Base-by-base conservation (phyloP, 2,113 vertebrate genomes). In the Misgurnus mizolepis region DNA sequence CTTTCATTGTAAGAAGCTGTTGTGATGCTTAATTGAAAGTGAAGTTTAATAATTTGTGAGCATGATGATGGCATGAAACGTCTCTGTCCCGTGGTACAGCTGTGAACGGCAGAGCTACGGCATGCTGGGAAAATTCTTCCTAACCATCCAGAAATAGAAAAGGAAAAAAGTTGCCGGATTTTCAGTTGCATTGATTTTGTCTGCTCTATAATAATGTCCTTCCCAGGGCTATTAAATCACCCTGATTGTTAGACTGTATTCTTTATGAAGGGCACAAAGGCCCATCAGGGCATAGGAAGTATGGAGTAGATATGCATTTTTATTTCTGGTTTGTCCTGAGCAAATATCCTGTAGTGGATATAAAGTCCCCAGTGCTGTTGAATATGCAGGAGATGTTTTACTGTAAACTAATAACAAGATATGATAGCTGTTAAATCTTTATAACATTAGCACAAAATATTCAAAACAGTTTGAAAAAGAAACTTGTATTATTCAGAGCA, bases 1-100 rank as follows among this genome's bases (percentile, higher is more conserved):
- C 85, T 78, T 81, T 83, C 64, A 73, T 86, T 86, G 85, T 89
- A 89, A 90, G 80, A 80, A 87, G 83, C 85, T 62, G 84, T 87
- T 83, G 83, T 80, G 81, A 55, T 66, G 81, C 88, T 88, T 90
- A 88, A 92, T 92, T 90, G 90, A 90, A 91, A 89, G 85, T 84
- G 90, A 90, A 89, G 85, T 87, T 87, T 87, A 90, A 89, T 90
- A 85, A 90, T 90, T 90, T 88, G 80, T 87, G 85, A 43, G 85
- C 80, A 79, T 67, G 83, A 80, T 68, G 76, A 82, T 62, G 78
- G 82, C 77, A 0, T 85, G 87, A 88, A 22, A 87, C 86, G 62
- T 84, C 66, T 49, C 78, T 73, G 68, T 82, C 39, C 82, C 67
- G 79, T 87, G 80, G 85, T 83, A 88, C 87, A 82, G 83, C 80